Conservation (phyloP, 2,113 vertebrate genomes). For the Forbesichthys papilliferus region DNA sequence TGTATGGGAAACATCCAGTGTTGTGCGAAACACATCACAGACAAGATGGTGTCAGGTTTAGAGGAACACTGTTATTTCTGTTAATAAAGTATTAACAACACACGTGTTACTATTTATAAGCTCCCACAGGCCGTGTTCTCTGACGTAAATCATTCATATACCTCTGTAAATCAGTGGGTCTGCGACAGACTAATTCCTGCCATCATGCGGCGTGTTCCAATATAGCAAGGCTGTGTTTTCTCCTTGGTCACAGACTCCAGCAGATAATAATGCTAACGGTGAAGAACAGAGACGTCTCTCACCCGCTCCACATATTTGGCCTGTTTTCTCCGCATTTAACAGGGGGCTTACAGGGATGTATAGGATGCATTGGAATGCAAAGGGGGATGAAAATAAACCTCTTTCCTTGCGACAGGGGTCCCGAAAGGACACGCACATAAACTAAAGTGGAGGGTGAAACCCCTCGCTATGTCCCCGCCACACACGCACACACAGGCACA, state of each 20-base stretch:
- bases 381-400: conserved; percentile 71
- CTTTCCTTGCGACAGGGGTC: conserved; percentile 65
- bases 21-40: conserved; percentile 17
- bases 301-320: conserved; percentile 51
- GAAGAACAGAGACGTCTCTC: conserved; percentile 68
- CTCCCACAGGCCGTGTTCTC: not conserved
- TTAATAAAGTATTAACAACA: not conserved
- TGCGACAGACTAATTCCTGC: not conserved
- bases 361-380: conserved; percentile 75
- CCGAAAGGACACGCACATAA: conserved; percentile 71
- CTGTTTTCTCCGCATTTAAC: conserved; percentile 67
- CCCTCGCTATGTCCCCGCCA: conserved; percentile 21
- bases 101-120: conserved; percentile 12
- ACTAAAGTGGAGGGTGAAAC: conserved; percentile 65
- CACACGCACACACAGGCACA: not conserved
- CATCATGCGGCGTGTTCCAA: conserved; percentile 18
- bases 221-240: conserved; percentile 27
- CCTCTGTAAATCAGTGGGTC: not conserved
- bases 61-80: not conserved
- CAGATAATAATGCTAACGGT: conserved; percentile 51
- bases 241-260: conserved; percentile 43
- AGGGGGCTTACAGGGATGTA: conserved; percentile 50
- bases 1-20: not conserved
- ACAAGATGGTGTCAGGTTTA: conserved; percentile 2
- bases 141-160: conserved; percentile 11